Conservation (phyloP, 1,140 invertebrate species). For the Callitettix versicolor region DNA sequence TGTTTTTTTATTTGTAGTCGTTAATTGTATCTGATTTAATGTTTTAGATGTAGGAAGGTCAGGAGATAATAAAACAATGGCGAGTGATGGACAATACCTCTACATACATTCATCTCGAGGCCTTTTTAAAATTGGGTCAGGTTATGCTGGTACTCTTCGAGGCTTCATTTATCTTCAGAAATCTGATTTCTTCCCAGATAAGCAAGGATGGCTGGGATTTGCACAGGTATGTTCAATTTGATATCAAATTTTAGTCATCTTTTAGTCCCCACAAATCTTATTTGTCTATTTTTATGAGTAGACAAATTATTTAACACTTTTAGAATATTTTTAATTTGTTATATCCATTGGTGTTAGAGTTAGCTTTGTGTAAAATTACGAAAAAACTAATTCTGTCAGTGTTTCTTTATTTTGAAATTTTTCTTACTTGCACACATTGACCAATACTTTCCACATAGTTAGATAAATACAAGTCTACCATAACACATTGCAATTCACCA, state of each 20-base stretch:
- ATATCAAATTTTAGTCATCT: neutral
- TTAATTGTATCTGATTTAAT: neutral
- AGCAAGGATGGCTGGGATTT: slow-evolving; percentile 72
- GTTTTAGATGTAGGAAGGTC: slow-evolving; percentile 1
- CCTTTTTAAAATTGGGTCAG: slow-evolving; percentile 83
- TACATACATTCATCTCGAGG: slow-evolving; percentile 72
- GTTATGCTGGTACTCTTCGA: slow-evolving; percentile 80
- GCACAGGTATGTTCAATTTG: slow-evolving; percentile 49
- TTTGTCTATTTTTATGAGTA: too few species aligned
- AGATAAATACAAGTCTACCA: too few species aligned
- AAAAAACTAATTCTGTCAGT: too few species aligned
- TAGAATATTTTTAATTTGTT: neutral
- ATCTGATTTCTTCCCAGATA: slow-evolving; percentile 64
- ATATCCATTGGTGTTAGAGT: neutral
- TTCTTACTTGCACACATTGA: too few species aligned
- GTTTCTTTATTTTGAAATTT: too few species aligned
- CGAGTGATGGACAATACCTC: slow-evolving; percentile 79
- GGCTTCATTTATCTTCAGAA: slow-evolving; percentile 75
- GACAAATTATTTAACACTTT: too few species aligned
- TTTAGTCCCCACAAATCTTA: neutral
- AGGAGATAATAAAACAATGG: slow-evolving; percentile 39
- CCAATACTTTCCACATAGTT: too few species aligned
- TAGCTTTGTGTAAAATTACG: too few species aligned
- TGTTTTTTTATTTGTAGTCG: too few species aligned
- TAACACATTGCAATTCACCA: too few species aligned